A percentile compares a stretch with the other conserved stretches of the same genome.
These are phyloP conservation scores for Vesta saturnalis DNA, from an alignment of 2,888 invertebrate genomes.

Conservation along the genomic window DNA sequence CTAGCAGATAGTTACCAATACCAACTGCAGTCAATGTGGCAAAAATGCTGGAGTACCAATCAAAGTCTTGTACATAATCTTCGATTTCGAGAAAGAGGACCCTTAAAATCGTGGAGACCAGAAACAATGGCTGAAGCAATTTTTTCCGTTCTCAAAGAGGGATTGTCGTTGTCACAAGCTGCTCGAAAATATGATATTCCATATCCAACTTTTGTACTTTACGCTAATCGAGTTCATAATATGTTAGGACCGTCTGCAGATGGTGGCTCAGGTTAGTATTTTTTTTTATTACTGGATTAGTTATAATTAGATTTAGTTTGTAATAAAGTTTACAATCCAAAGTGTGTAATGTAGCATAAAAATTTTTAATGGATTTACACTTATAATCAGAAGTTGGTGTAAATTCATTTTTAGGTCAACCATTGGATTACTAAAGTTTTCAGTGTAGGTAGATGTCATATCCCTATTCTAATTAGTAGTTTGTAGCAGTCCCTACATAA, in stretches of 20 bases:
- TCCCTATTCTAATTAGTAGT: slow-evolving; percentile 11
- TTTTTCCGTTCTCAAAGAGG: slow-evolving; percentile 91
- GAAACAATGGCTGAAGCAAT: slow-evolving; percentile 97
- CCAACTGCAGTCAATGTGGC: slow-evolving; percentile 95
- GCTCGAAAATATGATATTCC: slow-evolving; percentile 95
- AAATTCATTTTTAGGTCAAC: neutral
- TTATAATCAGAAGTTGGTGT: slow-evolving; percentile 6
- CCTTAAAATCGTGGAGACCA: slow-evolving; percentile 92
- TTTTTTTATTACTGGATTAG: slow-evolving; percentile 12
- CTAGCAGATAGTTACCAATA: slow-evolving; percentile 95
- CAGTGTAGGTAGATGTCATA: neutral
- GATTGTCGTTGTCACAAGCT: slow-evolving; percentile 87
- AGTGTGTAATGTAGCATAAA: neutral
- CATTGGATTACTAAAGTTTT: slow-evolving; percentile 2
- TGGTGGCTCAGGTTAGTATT: slow-evolving; percentile 82
- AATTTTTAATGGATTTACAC: too few species aligned
- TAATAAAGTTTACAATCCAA: neutral
- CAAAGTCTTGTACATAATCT: slow-evolving; percentile 91
- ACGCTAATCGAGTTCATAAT: slow-evolving; percentile 92
- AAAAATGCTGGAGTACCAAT: slow-evolving; percentile 95
- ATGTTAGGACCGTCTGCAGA: slow-evolving; percentile 94
- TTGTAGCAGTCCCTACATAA: neutral
- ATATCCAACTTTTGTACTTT: slow-evolving; percentile 92
- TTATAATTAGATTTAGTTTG: neutral
- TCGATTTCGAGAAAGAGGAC: slow-evolving; percentile 91